phyloP scores from a whole-genome alignment of 2,888 invertebrate species.

The Oxycera nigricornis region DNA sequence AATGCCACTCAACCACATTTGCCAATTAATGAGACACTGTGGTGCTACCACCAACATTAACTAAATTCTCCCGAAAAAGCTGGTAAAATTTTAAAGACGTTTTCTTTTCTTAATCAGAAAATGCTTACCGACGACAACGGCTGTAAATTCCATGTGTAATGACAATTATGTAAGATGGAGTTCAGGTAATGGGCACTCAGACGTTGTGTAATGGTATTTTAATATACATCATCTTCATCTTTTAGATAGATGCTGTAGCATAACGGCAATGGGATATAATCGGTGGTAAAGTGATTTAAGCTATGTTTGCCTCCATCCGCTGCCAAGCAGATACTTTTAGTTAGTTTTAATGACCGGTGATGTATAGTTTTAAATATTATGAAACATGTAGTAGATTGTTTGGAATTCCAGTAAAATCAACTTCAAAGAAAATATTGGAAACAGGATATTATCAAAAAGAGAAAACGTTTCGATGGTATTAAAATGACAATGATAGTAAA shows the following conservation, averaged over 20 bases:
- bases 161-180: conserved; percentile 3
- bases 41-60: neutral
- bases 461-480: too few relatives aligned
- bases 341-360: too few relatives aligned
- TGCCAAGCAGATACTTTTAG: too few relatives aligned
- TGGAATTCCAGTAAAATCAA: too few relatives aligned
- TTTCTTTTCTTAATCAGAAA: conserved; percentile 5
- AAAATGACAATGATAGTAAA: too few relatives aligned
- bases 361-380: too few relatives aligned
- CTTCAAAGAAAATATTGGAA: too few relatives aligned
- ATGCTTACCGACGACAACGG: neutral
- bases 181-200: neutral
- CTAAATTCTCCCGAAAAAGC: neutral
- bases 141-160: conserved; percentile 1
- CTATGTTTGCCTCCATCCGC: too few relatives aligned
- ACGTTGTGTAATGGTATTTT: neutral
- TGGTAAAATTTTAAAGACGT: neutral
- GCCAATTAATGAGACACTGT: neutral
- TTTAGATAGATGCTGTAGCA: neutral
- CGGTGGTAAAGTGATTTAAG: neutral
- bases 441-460: too few relatives aligned
- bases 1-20: neutral
- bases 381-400: too few relatives aligned
- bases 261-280: neutral
- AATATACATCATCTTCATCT: neutral